Percentiles rank a stretch among this genome's conserved stretches.
Evolutionary conservation across 2,797 vertebrate genomes (phyloP).

Genomic region (Ctenopoma multispine): DNA sequence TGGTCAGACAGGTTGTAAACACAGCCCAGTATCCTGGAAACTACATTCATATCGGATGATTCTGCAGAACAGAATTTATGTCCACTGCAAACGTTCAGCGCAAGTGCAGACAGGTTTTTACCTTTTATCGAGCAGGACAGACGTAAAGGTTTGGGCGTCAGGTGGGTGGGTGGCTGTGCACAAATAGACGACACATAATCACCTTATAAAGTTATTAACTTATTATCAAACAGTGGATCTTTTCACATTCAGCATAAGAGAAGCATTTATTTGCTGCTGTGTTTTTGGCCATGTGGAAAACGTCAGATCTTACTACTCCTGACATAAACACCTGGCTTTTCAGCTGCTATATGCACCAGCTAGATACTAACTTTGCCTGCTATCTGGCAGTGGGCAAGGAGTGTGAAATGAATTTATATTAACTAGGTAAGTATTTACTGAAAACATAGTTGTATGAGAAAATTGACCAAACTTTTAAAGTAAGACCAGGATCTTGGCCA

Average conservation of each 20-base stretch:
- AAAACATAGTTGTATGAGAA: too few relatives aligned
- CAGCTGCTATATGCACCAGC: too few relatives aligned
- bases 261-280: not conserved
- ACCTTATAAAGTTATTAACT: not conserved
- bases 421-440: too few relatives aligned
- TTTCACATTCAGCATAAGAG: not conserved
- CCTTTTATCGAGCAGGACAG: not conserved
- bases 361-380: too few relatives aligned
- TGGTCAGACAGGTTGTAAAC: not conserved
- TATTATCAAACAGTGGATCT: not conserved
- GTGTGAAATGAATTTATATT: too few relatives aligned
- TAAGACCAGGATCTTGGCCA: too few relatives aligned
- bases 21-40: not conserved
- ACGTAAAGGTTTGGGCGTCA: not conserved
- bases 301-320: not conserved
- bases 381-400: too few relatives aligned
- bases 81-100: not conserved
- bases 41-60: not conserved
- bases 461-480: too few relatives aligned
- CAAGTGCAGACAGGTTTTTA: not conserved
- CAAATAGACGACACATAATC: not conserved
- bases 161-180: not conserved
- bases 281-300: not conserved
- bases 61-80: not conserved
- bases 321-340: too few relatives aligned